Base-by-base conservation (phyloP, 2,888 invertebrate species). In the Heliconius ethilla region DNA sequence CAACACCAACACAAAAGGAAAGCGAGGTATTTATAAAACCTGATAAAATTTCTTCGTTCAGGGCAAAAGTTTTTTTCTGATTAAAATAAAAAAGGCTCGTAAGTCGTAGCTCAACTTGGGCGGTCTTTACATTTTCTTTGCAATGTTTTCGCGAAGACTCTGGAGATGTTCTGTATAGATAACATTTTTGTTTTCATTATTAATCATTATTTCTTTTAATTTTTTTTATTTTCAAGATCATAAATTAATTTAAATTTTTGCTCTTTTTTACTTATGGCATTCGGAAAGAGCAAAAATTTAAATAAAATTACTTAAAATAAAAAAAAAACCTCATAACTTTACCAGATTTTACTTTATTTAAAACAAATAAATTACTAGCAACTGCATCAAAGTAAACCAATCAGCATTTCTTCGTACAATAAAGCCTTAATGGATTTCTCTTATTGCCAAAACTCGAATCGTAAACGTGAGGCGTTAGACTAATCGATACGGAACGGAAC, bases 401-500 rank as follows among this genome's bases (percentile, higher is more conserved):
- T 81, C 78, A 78, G 66, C 76, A 62, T 78, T 75, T 18, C 72
- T 76, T 59, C 55, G 73, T 55, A 33, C 81, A 66, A 77, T 74
- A 77, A 79, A 81, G 76, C 69, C 78, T 72, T 79, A 80, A 80
- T 78, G 78, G 80, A 77, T 78, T 78, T 75, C 75, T 74, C 78
- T 81, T 79, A 79, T 75, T 70, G 79, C 77, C 77, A 66, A 78
- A 81, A 77, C 76, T 81, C 75, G 62, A 70, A 78, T 80, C 80
- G 78, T 79, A 79, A 79, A 81, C 69, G 79, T 73, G 73, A 80
- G 62, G 76, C 70, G 75, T 78, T 75, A 75, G 62, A 22, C 70
- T 76, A 81, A 80, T 76, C 80, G 78, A 80, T 74, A 77, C 33
- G 76, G 33, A 72, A 33, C 45, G 62, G 75, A 40, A 73, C 67